Conservation (phyloP, 2,888 invertebrate species). For the Fragum whitleyi region DNA sequence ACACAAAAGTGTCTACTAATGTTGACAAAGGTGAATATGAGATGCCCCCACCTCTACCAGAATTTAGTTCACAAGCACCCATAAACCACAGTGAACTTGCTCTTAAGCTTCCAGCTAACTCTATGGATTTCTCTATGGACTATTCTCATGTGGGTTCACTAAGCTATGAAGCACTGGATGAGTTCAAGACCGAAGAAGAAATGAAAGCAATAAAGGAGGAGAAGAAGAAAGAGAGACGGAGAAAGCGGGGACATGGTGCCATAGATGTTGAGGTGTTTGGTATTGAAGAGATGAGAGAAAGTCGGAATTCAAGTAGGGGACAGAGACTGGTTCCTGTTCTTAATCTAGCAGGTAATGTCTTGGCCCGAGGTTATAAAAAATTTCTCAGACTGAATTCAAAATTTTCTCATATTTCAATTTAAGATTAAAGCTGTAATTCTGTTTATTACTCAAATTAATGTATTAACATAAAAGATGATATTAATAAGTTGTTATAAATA, state of each 20-base stretch:
- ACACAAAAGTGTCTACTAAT: background rate
- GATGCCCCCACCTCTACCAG: conserved; percentile 48
- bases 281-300: conserved; percentile 70
- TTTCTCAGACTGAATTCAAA: no score
- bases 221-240: conserved; percentile 44
- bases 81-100: conserved; percentile 43
- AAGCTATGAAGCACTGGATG: conserved; percentile 29
- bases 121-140: conserved; percentile 61
- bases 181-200: conserved; percentile 27
- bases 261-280: conserved; percentile 80
- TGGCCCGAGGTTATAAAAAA: no score
- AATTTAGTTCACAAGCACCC: conserved; percentile 48
- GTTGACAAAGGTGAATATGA: background rate
- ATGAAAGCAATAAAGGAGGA: conserved; percentile 37
- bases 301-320: conserved; percentile 65
- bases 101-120: conserved; percentile 55
- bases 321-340: conserved; percentile 70
- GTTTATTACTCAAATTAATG: no score
- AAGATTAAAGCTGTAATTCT: no score
- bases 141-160: conserved; percentile 48
- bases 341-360: conserved; percentile 70
- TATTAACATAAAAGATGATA: no score
- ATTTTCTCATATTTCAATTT: no score
- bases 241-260: conserved; percentile 64
- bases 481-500: no score